Conservation (phyloP, 1,140 invertebrate genomes). For the Psilanteris sp. region DNA sequence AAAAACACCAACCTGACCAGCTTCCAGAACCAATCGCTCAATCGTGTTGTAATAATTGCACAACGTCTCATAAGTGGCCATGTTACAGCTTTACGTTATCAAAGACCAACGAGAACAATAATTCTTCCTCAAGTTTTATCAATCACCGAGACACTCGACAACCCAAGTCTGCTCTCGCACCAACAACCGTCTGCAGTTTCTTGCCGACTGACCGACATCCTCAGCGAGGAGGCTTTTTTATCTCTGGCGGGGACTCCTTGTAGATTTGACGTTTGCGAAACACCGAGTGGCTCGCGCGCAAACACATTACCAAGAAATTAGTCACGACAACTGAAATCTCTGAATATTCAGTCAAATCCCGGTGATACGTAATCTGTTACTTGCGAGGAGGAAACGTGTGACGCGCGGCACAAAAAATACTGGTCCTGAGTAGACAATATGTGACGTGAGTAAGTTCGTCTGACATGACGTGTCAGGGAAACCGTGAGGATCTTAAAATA, state of each 20-base stretch:
- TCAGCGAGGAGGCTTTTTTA: conserved; percentile 28
- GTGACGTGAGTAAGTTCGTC: not conserved
- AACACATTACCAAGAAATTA: conserved; percentile 14
- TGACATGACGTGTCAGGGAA: conserved; percentile 1
- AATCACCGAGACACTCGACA: too few relatives aligned
- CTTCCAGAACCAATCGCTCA: conserved; percentile 75
- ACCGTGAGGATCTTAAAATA: conserved; percentile 3
- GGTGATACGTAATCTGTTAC: too few relatives aligned
- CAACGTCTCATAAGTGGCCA: conserved; percentile 63
- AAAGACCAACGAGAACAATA: too few relatives aligned
- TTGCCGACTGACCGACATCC: conserved; percentile 36
- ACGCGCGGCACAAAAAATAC: too few relatives aligned
- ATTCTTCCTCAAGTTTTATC: too few relatives aligned
- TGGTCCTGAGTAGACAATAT: too few relatives aligned
- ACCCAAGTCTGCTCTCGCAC: conserved; percentile 1
- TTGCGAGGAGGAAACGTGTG: too few relatives aligned
- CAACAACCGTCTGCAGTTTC: conserved; percentile 19
- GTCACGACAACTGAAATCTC: too few relatives aligned
- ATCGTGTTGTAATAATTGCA: conserved; percentile 76
- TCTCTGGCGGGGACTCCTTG: conserved; percentile 42
- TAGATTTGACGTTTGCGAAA: too few relatives aligned
- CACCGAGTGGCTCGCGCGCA: not conserved
- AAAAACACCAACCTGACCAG: conserved; percentile 77
- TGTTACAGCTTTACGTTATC: too few relatives aligned
- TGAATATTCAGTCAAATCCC: too few relatives aligned